phyloP scores from a whole-genome alignment of 1,140 invertebrate genomes.

The Meloidogyne exigua region DNA sequence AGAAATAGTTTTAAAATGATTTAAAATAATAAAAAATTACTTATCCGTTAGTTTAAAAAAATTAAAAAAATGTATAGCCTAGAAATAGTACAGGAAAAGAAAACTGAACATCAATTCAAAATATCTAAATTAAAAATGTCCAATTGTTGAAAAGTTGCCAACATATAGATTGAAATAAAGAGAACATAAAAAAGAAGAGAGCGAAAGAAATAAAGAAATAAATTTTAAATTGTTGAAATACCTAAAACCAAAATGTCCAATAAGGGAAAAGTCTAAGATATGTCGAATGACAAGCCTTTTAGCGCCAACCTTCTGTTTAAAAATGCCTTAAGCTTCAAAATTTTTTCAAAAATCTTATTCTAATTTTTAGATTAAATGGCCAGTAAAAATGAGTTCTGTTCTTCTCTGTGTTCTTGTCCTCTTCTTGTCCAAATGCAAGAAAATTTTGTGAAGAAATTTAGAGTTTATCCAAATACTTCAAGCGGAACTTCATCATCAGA shows the following conservation, averaged over 20 bases:
- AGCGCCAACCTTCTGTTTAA: not conserved
- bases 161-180: not conserved
- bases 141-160: not conserved
- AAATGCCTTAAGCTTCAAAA: not conserved
- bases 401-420: slow-evolving; percentile 18
- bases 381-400: not conserved
- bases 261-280: too few relatives aligned
- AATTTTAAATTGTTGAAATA: not conserved
- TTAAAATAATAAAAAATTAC: not conserved
- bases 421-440: slow-evolving; percentile 20
- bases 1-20: too few relatives aligned
- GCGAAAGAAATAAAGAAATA: not conserved
- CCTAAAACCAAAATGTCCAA: not conserved
- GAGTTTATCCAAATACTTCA: slow-evolving; percentile 8
- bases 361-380: not conserved
- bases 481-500: not conserved
- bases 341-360: too few relatives aligned
- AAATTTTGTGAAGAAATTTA: slow-evolving; percentile 23
- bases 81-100: not conserved
- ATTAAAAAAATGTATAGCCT: not conserved
- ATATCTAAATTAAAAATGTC: not conserved
- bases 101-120: not conserved
- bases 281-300: too few relatives aligned
- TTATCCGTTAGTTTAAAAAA: not conserved
- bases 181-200: not conserved